Percentiles rank a stretch among this genome's conserved stretches.
Conservation (phyloP, 2,113 vertebrate species). For the Microcebus tavaratra region DNA sequence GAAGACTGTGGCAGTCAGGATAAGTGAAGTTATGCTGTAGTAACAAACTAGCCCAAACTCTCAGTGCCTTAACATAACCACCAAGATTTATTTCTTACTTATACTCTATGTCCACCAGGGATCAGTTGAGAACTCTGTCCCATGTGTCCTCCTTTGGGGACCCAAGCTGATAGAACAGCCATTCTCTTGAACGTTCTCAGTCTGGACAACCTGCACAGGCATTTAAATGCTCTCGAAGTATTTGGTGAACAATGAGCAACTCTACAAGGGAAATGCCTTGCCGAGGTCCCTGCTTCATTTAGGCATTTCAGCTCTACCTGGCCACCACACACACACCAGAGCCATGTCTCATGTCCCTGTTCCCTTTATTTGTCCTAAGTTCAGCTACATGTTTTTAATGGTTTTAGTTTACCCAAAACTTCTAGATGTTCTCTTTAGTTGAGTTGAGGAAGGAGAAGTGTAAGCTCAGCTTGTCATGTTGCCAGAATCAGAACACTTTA, state of each 20-base stretch:
- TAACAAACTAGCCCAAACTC: not conserved
- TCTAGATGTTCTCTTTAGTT: not conserved
- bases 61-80: not conserved
- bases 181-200: too few relatives aligned
- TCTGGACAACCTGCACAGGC: not conserved
- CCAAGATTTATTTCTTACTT: not conserved
- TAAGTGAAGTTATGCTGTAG: not conserved
- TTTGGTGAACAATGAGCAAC: not conserved
- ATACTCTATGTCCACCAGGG: not conserved
- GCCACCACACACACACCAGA: not conserved
- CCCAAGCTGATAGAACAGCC: not conserved
- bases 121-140: not conserved
- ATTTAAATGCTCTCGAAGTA: not conserved
- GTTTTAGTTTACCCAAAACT: not conserved
- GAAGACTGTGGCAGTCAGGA: not conserved
- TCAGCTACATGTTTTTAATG: not conserved
- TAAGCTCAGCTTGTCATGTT: not conserved
- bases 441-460: not conserved
- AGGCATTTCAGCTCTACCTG: not conserved
- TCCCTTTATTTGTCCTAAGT: not conserved
- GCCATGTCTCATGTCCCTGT: not conserved
- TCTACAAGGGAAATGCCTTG: not conserved
- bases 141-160: not conserved
- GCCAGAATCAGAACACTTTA: not conserved
- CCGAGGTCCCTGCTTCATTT: not conserved